Percentiles rank a stretch among this genome's conserved stretches.
These are phyloP conservation scores for Ophiothrix spiculata DNA, from an alignment of 35 echinoderm and acorn worm genomes.

Conservation along the genomic window DNA sequence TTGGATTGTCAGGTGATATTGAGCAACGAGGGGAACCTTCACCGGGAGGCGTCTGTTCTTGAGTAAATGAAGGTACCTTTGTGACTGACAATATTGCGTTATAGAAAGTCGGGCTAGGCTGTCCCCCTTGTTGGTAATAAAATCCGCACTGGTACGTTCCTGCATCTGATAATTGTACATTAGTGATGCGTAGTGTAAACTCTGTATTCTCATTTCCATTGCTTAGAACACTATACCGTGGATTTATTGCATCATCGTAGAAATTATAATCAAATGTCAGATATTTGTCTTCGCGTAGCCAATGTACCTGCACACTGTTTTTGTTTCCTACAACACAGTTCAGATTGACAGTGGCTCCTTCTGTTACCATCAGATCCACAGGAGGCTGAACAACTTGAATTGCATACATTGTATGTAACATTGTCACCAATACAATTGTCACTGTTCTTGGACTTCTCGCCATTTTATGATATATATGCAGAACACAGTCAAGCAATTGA, in stretches of 20 bases:
- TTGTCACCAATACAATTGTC: not conserved
- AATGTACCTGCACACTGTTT: conserved; percentile 19
- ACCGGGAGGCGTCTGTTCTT: conserved; percentile 18
- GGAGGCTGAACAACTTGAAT: conserved; percentile 6
- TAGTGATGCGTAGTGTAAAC: conserved; percentile 31
- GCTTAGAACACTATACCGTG: conserved; percentile 27
- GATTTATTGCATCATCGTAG: not conserved
- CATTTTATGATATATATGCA: not conserved
- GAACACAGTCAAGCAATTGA: not conserved
- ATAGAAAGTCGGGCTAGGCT: not conserved
- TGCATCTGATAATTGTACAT: conserved; percentile 18
- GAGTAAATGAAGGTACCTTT: not conserved
- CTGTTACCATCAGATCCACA: not conserved
- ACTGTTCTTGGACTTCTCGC: no score
- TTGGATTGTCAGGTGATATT: conserved; percentile 8
- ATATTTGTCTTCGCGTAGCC: conserved; percentile 13
- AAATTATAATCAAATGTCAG: conserved; percentile 22
- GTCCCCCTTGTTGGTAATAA: not conserved
- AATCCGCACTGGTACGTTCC: conserved; percentile 44
- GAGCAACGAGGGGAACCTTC: conserved; percentile 41
- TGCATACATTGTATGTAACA: not conserved
- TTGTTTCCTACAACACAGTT: conserved; percentile 30
- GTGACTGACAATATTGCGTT: not conserved
- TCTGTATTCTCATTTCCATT: not conserved
- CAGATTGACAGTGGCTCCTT: conserved; percentile 24